Evolutionary conservation across 1,140 invertebrate species (phyloP), one percentile per base, ranked within the genome.

Genomic region (Heliconius hewitsoni): DNA sequence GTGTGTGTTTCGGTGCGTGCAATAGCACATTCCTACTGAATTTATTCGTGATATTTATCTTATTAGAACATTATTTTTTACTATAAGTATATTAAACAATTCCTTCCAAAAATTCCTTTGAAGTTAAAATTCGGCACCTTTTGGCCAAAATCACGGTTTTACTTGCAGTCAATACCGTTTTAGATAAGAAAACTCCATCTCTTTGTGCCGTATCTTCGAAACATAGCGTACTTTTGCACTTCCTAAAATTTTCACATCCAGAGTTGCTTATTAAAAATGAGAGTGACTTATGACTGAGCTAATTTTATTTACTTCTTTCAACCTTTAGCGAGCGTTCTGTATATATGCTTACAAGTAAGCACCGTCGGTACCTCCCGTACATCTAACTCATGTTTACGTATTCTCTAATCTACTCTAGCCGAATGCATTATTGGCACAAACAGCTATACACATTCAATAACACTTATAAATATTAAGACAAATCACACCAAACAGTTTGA

Each of bases 1-100:
- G 93, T 93, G 93, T 93, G 90, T 94, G 81, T 90, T 92, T 93
- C 90, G 89, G 91, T 93, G 91, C 87, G 92, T 94, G 93, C 92
- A 94, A 94, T 93, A 94, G 93, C 92, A 94, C 92, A 88, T 90
- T 88, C 90, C 91, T 93, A 93, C 89, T 93, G 87, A 87, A 87
- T 88, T 89, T 86, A 87, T 66, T 83, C 82, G 85, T 89, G 88
- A 87, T 73, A 79, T 86, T 87, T 87, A 81, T 77, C 85, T 87
- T 87, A 87, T 66, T 81, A 86, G 81, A 90, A 90, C 89, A 90
- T 87, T 88, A 91, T 83, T 84, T 83, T 85, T 82, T 46, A 89
- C 73, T 85, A 89, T 85, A 78, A 84, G 78, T 87, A 87, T 88
- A 75, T 86, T 86, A 83, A 90, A 92, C 92, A 93, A 93, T 93